These are phyloP conservation scores for Siniperca chuatsi DNA, from an alignment of 2,113 vertebrate species.

Conservation along the genomic window DNA sequence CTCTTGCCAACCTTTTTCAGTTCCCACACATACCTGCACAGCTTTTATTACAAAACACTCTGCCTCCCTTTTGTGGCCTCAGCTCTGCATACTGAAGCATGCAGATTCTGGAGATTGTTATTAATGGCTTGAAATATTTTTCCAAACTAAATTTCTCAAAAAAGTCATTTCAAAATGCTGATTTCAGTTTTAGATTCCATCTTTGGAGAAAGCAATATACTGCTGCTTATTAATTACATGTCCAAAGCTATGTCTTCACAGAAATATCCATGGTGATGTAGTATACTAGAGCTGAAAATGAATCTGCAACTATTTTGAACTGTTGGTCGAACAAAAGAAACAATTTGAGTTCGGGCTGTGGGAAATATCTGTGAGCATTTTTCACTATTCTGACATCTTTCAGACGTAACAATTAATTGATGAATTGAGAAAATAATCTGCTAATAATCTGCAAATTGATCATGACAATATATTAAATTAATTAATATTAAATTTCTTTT, in stretches of 20 bases:
- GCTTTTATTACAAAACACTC: constrained; percentile 22
- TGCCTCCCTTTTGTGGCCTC: constrained; percentile 1
- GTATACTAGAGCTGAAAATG: not conserved
- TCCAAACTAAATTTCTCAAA: not conserved
- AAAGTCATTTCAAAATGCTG: too few relatives aligned
- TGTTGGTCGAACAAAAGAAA: not conserved
- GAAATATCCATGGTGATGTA: not conserved
- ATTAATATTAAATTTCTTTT: too few relatives aligned
- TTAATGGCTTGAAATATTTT: not conserved
- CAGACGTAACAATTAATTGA: too few relatives aligned
- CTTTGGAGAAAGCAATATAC: not conserved
- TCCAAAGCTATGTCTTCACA: not conserved
- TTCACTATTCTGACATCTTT: too few relatives aligned
- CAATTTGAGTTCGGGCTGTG: too few relatives aligned
- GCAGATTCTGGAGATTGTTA: not conserved
- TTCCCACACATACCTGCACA: not conserved
- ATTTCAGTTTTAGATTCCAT: not conserved
- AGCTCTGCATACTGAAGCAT: not conserved
- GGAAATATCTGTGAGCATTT: too few relatives aligned
- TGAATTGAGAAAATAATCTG: too few relatives aligned
- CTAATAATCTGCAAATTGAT: too few relatives aligned
- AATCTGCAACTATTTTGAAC: not conserved
- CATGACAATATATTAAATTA: too few relatives aligned
- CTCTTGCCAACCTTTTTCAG: not conserved
- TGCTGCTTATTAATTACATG: not conserved